These are phyloP conservation scores for Drosophila gunungcola DNA, from an alignment of 1,140 invertebrate genomes.

Conservation along the genomic window DNA sequence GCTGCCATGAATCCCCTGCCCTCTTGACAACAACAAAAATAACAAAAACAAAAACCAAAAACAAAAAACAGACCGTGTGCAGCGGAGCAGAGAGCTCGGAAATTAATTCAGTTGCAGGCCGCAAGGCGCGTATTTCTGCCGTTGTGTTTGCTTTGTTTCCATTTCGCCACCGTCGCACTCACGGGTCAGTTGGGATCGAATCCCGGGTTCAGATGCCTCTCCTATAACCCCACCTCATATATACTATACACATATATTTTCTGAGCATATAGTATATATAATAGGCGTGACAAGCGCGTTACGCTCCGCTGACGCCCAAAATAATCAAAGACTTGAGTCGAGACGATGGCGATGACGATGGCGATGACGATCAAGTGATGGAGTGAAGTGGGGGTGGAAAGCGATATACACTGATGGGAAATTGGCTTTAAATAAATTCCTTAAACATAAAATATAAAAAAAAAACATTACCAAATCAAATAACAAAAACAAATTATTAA, in stretches of 20 bases:
- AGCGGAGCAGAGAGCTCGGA: constrained; percentile 61
- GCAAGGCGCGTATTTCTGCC: constrained; percentile 62
- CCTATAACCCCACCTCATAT: constrained; percentile 51
- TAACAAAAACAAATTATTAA: no score
- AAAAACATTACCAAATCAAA: no score
- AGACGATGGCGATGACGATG: constrained; percentile 1
- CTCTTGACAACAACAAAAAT: not conserved
- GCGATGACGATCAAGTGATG: constrained; percentile 69
- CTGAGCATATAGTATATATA: constrained; percentile 35
- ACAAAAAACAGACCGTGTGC: constrained; percentile 41
- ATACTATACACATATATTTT: constrained; percentile 9
- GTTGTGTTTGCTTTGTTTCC: constrained; percentile 76
- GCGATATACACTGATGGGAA: constrained; percentile 1
- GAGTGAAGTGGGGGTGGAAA: constrained; percentile 7
- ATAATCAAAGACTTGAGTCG: constrained; percentile 76
- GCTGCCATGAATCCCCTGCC: not conserved
- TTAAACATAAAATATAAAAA: not conserved
- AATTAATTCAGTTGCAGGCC: constrained; percentile 74
- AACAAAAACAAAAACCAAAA: no score
- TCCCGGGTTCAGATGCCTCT: constrained; percentile 70
- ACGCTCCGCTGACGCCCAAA: constrained; percentile 76
- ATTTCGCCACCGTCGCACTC: constrained; percentile 64
- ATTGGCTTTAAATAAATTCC: not conserved
- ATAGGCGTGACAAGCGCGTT: constrained; percentile 83
- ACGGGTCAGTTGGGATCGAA: constrained; percentile 65